Evolutionary conservation across 2,797 vertebrate species (phyloP).

Genomic region (Hemitrygon akajei): DNA sequence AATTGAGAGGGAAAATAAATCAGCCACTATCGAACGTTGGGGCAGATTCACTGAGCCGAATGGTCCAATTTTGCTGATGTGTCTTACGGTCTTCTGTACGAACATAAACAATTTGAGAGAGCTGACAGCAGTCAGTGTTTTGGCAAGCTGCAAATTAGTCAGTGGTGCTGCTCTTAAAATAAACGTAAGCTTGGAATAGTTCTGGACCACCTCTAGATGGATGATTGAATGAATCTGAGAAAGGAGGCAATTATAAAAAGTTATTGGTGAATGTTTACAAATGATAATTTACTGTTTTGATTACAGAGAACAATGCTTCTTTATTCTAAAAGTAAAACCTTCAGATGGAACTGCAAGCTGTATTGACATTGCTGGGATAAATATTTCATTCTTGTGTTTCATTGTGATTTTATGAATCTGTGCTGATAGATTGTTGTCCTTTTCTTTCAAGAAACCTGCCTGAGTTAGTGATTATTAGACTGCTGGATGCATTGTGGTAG

Average conservation of each 20-base stretch:
- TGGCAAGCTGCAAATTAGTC: background rate
- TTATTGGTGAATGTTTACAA: background rate
- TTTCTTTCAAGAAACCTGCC: background rate
- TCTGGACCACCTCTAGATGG: background rate
- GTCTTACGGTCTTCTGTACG: too few species aligned
- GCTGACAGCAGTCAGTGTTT: background rate
- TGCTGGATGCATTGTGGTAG: too few species aligned
- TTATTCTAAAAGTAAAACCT: background rate
- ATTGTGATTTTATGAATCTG: background rate
- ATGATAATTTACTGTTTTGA: background rate
- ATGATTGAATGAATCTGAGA: background rate
- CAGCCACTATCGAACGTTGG: too few species aligned
- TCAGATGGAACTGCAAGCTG: background rate
- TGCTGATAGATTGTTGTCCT: background rate
- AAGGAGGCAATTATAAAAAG: background rate
- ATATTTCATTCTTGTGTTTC: constrained; percentile 16
- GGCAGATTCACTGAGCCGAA: too few species aligned
- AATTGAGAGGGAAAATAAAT: too few species aligned
- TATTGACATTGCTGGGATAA: background rate
- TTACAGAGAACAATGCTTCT: background rate
- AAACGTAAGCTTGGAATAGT: background rate
- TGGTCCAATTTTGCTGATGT: too few species aligned
- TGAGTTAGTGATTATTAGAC: background rate
- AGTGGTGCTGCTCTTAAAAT: background rate
- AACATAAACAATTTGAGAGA: background rate